Evolutionary conservation across 2,797 vertebrate species (phyloP).

Genomic region (Microhierax caerulescens): DNA sequence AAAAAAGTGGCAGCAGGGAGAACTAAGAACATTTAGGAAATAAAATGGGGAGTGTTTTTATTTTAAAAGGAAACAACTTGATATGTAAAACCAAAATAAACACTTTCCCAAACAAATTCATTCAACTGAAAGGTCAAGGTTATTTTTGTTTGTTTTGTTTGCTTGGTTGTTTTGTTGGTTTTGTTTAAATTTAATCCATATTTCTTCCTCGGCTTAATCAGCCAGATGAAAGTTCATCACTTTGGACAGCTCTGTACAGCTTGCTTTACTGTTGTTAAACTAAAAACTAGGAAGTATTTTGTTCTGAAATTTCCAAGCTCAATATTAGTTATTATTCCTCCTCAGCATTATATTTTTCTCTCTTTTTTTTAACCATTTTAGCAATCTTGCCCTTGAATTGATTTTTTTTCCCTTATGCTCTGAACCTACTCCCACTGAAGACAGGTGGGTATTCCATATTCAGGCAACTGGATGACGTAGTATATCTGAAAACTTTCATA

Average conservation of each 20-base stretch:
- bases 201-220: not conserved
- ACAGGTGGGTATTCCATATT: not conserved
- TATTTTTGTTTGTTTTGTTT: not conserved
- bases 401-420: not conserved
- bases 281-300: not conserved
- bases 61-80: not conserved
- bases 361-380: not conserved
- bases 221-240: not conserved
- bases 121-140: not conserved
- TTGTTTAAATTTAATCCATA: not conserved
- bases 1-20: not conserved
- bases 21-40: not conserved
- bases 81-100: not conserved
- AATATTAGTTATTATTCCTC: not conserved
- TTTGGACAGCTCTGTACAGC: not conserved
- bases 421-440: not conserved
- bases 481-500: not conserved
- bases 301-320: not conserved
- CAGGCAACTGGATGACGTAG: not conserved
- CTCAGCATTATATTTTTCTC: rapidly evolving
- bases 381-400: not conserved
- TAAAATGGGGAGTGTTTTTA: not conserved
- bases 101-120: not conserved
- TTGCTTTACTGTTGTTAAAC: not conserved
- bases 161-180: not conserved